Conservation (phyloP, 2,797 vertebrate genomes). For the Carduelis carduelis region DNA sequence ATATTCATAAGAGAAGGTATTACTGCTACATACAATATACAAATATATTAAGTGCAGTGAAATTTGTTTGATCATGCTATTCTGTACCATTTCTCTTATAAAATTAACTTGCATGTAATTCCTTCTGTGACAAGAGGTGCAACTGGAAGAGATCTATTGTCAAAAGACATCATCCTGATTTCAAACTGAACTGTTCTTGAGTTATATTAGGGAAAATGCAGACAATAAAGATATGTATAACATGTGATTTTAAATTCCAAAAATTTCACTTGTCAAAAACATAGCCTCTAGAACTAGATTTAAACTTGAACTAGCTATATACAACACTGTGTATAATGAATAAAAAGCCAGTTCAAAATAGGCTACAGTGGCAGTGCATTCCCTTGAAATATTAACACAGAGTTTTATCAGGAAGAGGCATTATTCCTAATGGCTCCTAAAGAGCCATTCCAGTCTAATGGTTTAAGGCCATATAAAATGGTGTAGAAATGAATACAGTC, state of each 20-base stretch:
- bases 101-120: neutral
- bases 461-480: conserved; percentile 27
- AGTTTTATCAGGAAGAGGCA: neutral
- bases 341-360: neutral
- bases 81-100: neutral
- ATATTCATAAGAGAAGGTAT: neutral
- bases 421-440: conserved; percentile 17
- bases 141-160: neutral
- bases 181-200: neutral
- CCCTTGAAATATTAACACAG: neutral
- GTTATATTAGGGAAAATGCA: neutral
- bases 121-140: neutral
- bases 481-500: neutral
- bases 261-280: neutral
- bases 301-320: neutral
- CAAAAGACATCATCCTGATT: neutral
- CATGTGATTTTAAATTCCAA: neutral
- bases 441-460: conserved; percentile 27
- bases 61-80: neutral
- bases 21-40: neutral
- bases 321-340: neutral
- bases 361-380: neutral
- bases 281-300: neutral
- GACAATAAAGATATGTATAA: neutral
- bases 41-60: neutral